Evolutionary conservation across 1,140 invertebrate genomes (phyloP), one percentile per base, ranked within the genome.

Genomic region (Caerostris extrusa): DNA sequence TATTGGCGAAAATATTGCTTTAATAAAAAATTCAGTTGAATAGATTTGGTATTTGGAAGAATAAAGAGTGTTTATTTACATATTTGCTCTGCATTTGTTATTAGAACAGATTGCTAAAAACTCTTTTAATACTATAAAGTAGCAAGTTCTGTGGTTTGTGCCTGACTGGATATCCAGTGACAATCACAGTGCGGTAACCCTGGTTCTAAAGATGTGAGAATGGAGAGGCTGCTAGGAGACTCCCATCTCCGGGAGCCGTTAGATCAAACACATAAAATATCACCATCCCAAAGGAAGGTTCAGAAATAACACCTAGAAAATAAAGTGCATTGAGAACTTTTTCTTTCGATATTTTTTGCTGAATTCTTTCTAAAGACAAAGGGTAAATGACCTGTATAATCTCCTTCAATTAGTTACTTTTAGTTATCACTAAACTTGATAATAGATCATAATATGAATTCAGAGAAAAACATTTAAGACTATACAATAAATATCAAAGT

Each of bases 231-330:
- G 8, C 58, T n/a, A 17, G 64, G 86, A 60, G 86, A 88, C 50
- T 88, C 53, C 57, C 5, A 77, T 77, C 89, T 90, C 8, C 34
- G 6, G 19, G 67, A 77, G 56, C 89, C 71, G 19, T 77, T 90
- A 58, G 55, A 58, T 90, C 7, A 85, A n/a, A 56, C 55, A 85
- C 83, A 56, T 85, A 60, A 85, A 85, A 56, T 85, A 85, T 85
- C 83, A 34, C 34, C 10, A 50, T 10, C 34, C 71, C 71, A 7
- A 77, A 53, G 34, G 71, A 50, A 77, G 50, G 3, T 50, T 10
- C 5, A 53, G 50, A 77, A 77, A 50, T 7, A 71, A 5, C n/a
- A 34, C 12, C 12, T 34, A 10, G 8, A 77, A 53, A 34, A 34
- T 34, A 34, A 77, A 77, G 8, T 77, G 12, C 61, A 3, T 34